These are phyloP conservation scores for Anguilla obscura DNA, from an alignment of 2,797 vertebrate species.

Conservation along the genomic window DNA sequence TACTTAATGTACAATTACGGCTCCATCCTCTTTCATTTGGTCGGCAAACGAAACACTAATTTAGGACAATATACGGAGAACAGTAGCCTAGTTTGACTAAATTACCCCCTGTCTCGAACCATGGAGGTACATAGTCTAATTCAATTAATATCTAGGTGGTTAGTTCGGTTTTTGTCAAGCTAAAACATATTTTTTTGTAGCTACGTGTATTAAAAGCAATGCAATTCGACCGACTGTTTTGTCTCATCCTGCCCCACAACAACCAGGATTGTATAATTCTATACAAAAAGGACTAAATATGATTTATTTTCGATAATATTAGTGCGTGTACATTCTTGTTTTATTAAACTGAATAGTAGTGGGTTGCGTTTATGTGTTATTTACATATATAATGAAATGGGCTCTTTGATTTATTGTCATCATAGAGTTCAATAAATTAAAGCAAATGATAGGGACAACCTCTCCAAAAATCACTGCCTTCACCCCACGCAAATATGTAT, in stretches of 20 bases:
- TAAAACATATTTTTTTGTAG: background rate
- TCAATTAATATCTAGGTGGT: background rate
- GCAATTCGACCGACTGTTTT: background rate
- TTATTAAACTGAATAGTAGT: background rate
- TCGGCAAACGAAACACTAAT: constrained; percentile 7
- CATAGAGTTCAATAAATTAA: no score
- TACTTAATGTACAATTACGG: constrained; percentile 11
- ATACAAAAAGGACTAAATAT: background rate
- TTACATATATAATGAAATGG: no score
- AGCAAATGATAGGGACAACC: no score
- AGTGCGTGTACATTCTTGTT: background rate
- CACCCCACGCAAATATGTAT: background rate
- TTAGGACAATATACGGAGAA: background rate
- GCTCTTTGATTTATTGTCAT: no score
- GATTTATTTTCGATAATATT: background rate
- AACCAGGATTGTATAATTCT: background rate
- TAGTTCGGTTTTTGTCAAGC: background rate
- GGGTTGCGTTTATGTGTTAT: no score
- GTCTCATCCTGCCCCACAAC: background rate
- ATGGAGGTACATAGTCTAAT: background rate
- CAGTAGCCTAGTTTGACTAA: background rate
- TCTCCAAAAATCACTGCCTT: background rate
- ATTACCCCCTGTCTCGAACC: background rate
- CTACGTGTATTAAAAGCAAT: background rate
- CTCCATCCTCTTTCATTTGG: constrained; percentile 1